Evolutionary conservation across 2,888 invertebrate species (phyloP), one percentile per base, ranked within the genome.

Genomic region (Drosophila ezoana): DNA sequence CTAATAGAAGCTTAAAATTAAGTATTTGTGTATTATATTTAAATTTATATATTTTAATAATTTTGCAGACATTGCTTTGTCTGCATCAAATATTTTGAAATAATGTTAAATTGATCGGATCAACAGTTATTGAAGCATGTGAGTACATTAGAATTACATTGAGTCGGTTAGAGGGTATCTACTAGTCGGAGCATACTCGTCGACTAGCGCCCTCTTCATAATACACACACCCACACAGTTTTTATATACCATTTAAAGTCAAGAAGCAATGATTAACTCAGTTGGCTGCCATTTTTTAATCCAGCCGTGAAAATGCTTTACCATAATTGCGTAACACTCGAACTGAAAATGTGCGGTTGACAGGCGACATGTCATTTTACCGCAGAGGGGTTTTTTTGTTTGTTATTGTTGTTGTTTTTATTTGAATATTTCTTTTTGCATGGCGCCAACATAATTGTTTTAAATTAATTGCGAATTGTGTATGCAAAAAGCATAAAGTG

Each of bases 361-460:
- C 84, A 88, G 87, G 68, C 89, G 68, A 84, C 84, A 88, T 88
- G 87, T 88, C 84, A 87, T 84, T 88, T 88, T 41, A 78, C 81
- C 89, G 69, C 87, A 83, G 48, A 72, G 54, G 41, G 40, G 73
- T 44, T 51, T 33, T 28, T 28, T 43, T 47, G 37, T 37, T 47
- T 45, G 28, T 28, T 28, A 8, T 2, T 54, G 57, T 40, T 61
- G 47, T 47, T 60, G 33, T 54, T 47, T 59, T 35, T 47, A 14
- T 32, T 59, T 32, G 18, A 48, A 41, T 58, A 67, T 60, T 63
- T 58, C 61, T 73, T 72, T 71, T 78, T 72, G 72, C 59, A 40
- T 48, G 66, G 48, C 52, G 70, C 51, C 63, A 68, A 79, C 84
- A 75, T 84, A 84, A 84, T 84, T 84, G 85, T 84, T 88, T 88